Evolutionary conservation across 2,888 invertebrate genomes (phyloP).

Genomic region (Eupelmus urozonus): DNA sequence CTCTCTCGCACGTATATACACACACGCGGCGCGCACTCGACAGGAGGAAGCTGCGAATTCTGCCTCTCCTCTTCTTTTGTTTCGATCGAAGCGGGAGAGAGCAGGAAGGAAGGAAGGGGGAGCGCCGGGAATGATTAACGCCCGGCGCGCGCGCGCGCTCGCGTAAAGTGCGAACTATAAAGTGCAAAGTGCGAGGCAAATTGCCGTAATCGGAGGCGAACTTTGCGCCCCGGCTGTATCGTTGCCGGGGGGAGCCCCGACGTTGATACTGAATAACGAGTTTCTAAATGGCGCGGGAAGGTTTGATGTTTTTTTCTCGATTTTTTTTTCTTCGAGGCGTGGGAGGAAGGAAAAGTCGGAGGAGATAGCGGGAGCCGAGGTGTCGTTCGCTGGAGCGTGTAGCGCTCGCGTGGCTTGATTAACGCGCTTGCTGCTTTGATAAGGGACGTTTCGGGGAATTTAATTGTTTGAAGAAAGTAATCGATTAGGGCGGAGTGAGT

Average conservation of each 20-base stretch:
- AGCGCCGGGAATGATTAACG: conserved; percentile 47
- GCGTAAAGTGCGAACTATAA: conserved; percentile 41
- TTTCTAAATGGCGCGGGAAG: conserved; percentile 32
- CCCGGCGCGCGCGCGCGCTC: background rate
- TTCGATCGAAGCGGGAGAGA: conserved; percentile 25
- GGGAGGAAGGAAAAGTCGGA: background rate
- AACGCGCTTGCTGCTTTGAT: too few species aligned
- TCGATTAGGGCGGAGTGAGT: too few species aligned
- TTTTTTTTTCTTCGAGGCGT: background rate
- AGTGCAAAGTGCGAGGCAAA: conserved; percentile 42
- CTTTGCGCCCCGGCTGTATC: conserved; percentile 22
- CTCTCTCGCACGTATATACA: background rate
- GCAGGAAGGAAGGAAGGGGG: background rate
- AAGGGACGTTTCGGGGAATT: too few species aligned
- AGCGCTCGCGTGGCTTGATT: background rate
- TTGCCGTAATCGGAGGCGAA: conserved; percentile 51
- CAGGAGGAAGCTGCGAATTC: conserved; percentile 30
- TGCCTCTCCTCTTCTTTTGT: background rate
- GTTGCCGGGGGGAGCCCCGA: background rate
- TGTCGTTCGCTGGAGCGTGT: background rate
- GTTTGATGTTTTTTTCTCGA: background rate
- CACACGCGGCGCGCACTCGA: background rate
- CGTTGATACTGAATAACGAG: conserved; percentile 47
- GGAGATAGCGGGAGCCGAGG: background rate
- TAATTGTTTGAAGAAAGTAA: too few species aligned